phyloP scores from a whole-genome alignment of 2,113 vertebrate genomes.

The Trachemys scripta region DNA sequence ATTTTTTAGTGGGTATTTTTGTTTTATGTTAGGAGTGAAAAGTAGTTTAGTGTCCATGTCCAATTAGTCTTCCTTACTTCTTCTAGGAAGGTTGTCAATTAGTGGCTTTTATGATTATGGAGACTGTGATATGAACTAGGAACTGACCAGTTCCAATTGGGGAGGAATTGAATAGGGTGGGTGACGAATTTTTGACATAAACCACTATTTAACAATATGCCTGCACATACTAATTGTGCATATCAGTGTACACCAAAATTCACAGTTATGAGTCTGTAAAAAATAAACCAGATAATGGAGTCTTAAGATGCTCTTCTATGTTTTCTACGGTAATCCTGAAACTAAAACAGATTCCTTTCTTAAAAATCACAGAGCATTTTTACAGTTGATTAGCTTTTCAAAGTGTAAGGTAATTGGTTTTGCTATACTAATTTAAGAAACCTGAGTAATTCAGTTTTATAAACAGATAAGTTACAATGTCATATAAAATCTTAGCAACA shows the following conservation, averaged over 20 bases:
- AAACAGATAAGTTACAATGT: neutral
- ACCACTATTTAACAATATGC: neutral
- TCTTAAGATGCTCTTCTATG: neutral
- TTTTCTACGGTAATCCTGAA: neutral
- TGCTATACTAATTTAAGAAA: neutral
- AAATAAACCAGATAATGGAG: neutral
- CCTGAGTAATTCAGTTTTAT: neutral
- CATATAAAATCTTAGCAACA: neutral
- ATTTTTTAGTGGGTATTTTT: neutral
- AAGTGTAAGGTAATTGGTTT: neutral
- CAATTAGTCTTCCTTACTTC: neutral
- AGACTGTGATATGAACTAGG: neutral
- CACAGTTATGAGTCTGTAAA: neutral
- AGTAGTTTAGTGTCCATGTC: neutral
- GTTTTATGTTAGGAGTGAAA: neutral
- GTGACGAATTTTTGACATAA: neutral
- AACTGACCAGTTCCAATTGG: neutral
- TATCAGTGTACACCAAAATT: neutral
- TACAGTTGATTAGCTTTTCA: neutral
- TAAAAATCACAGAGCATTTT: neutral
- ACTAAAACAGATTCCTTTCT: neutral
- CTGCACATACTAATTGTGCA: neutral
- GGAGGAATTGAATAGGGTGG: neutral
- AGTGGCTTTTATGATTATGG: neutral
- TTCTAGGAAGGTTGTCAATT: neutral